phyloP scores from a whole-genome alignment of 2,888 invertebrate species.

The Coremacera marginata region DNA sequence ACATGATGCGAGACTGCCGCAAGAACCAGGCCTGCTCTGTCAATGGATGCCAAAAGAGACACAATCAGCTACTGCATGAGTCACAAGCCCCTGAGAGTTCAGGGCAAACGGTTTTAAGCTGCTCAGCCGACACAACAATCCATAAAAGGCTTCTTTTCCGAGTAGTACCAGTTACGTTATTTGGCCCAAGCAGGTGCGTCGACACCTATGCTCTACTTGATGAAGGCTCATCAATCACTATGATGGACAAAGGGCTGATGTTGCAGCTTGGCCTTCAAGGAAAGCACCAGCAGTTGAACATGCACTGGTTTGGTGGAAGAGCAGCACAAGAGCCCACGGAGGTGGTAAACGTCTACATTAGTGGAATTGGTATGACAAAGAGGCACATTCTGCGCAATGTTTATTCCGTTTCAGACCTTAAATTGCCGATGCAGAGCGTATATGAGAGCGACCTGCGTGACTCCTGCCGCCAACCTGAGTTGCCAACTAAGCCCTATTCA shows the following conservation, averaged over 20 bases:
- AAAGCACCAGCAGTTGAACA: background rate
- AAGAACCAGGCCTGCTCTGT: too few relatives aligned
- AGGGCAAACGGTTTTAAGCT: too few relatives aligned
- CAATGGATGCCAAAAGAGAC: too few relatives aligned
- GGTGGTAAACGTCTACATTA: background rate
- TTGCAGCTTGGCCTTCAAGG: background rate
- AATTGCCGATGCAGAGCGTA: constrained; percentile 38
- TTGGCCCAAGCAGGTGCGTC: background rate
- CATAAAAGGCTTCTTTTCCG: too few relatives aligned
- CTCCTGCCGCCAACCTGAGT: background rate
- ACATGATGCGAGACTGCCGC: too few relatives aligned
- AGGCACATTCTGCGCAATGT: constrained; percentile 29
- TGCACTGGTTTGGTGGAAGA: constrained; percentile 10
- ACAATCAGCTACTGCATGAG: too few relatives aligned
- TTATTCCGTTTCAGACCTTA: constrained; percentile 35
- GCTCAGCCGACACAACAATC: too few relatives aligned
- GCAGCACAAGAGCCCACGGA: constrained; percentile 21
- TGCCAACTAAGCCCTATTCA: too few relatives aligned
- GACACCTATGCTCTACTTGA: background rate
- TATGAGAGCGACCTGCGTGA: background rate
- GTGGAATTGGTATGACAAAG: constrained; percentile 13
- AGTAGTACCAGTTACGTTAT: too few relatives aligned
- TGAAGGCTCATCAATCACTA: too few relatives aligned
- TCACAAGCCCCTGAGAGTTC: too few relatives aligned
- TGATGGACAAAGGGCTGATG: too few relatives aligned